phyloP scores from a whole-genome alignment of 1,140 invertebrate species.

The Heliothis virescens region DNA sequence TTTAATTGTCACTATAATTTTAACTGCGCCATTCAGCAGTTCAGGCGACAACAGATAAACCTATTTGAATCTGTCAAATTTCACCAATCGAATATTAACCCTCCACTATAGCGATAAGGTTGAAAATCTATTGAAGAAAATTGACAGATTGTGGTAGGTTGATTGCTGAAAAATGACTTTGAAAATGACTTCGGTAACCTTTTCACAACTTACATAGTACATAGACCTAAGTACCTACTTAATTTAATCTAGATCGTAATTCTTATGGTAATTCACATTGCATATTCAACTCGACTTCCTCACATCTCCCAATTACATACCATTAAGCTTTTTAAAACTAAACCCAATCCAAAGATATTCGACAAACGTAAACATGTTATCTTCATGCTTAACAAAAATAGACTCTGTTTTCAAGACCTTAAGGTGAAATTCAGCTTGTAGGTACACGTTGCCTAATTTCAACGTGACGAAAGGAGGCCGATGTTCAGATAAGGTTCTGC shows the following conservation, averaged over 20 bases:
- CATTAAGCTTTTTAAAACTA: constrained; percentile 17
- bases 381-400: constrained; percentile 3
- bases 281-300: neutral
- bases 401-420: neutral
- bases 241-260: neutral
- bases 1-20: too few relatives aligned
- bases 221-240: too few relatives aligned
- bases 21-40: too few relatives aligned
- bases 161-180: too few relatives aligned
- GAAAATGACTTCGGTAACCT: too few relatives aligned
- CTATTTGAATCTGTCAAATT: too few relatives aligned
- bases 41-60: too few relatives aligned
- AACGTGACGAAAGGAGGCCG: constrained; percentile 34
- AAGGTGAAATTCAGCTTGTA: constrained; percentile 24
- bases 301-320: constrained; percentile 16
- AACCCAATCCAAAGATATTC: constrained; percentile 8
- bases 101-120: too few relatives aligned
- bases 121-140: too few relatives aligned
- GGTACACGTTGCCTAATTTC: constrained; percentile 21
- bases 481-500: constrained; percentile 39
- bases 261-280: neutral
- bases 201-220: too few relatives aligned
- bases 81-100: too few relatives aligned
- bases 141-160: too few relatives aligned
- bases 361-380: constrained; percentile 4